phyloP scores from a whole-genome alignment of 2,888 invertebrate genomes.

The Trachelus troglodyta region DNA sequence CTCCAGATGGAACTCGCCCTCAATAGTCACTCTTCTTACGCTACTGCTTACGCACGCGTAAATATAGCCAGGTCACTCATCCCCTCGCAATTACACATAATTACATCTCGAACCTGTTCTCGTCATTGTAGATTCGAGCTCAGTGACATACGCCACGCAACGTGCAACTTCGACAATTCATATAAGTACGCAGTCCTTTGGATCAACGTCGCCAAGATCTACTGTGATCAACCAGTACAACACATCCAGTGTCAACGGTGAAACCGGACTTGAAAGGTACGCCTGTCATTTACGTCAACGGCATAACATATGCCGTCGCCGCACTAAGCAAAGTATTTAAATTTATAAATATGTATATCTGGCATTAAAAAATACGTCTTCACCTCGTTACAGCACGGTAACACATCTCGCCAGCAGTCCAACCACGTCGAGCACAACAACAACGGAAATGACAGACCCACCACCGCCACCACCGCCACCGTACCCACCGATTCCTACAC shows the following conservation, averaged over 20 bases:
- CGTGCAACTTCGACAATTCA: slow-evolving; percentile 56
- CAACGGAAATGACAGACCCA: slow-evolving; percentile 60
- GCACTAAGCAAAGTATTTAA: background rate
- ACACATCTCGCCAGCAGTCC: slow-evolving; percentile 47
- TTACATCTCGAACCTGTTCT: slow-evolving; percentile 33
- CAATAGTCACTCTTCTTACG: slow-evolving; percentile 15
- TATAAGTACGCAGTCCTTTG: slow-evolving; percentile 46
- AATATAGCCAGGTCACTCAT: slow-evolving; percentile 5
- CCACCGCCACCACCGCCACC: slow-evolving; percentile 57
- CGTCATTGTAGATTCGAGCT: slow-evolving; percentile 53
- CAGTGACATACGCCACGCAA: slow-evolving; percentile 58
- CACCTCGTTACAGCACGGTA: slow-evolving; percentile 45
- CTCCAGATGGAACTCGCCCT: background rate
- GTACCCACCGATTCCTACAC: slow-evolving; percentile 60
- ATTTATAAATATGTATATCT: too few species aligned
- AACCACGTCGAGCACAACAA: slow-evolving; percentile 46
- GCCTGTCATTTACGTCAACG: slow-evolving; percentile 14
- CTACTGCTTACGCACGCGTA: slow-evolving; percentile 43
- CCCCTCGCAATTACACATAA: slow-evolving; percentile 36
- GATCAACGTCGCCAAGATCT: slow-evolving; percentile 46
- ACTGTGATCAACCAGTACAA: slow-evolving; percentile 54
- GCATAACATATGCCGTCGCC: background rate
- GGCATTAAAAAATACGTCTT: background rate
- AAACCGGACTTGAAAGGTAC: slow-evolving; percentile 57
- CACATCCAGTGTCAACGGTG: slow-evolving; percentile 51